phyloP scores from a whole-genome alignment of 2,888 invertebrate genomes.

The Microplitis deprimator region DNA sequence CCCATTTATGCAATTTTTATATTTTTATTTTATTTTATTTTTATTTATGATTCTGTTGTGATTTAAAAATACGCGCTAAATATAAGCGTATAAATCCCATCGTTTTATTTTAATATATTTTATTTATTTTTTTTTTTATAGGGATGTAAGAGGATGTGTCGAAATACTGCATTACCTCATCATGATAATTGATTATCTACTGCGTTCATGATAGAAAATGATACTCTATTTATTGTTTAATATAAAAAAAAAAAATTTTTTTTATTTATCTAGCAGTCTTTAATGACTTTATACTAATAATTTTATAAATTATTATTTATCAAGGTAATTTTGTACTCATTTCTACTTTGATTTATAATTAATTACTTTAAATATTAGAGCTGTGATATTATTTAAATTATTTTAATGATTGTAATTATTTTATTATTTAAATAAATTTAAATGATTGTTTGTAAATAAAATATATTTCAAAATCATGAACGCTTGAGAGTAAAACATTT shows the following conservation, averaged over 20 bases:
- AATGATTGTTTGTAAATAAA: not conserved
- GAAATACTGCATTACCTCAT: conserved; percentile 46
- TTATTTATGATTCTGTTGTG: conserved; percentile 14
- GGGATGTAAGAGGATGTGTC: conserved; percentile 32
- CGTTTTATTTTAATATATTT: conserved; percentile 12
- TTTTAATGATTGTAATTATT: no score
- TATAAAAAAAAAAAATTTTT: no score
- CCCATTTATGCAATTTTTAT: conserved; percentile 53
- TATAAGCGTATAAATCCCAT: no score
- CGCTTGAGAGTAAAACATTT: not conserved
- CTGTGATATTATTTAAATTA: no score
- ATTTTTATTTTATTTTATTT: conserved; percentile 17
- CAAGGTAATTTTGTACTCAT: conserved; percentile 16
- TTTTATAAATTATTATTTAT: no score
- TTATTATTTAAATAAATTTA: not conserved
- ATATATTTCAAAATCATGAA: conserved; percentile 2
- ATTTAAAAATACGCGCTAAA: not conserved
- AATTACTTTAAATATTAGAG: not conserved
- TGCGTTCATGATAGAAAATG: conserved; percentile 36
- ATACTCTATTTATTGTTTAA: conserved; percentile 2
- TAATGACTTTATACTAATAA: not conserved
- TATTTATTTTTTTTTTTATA: not conserved
- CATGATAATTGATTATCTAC: conserved; percentile 43
- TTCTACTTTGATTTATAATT: not conserved
- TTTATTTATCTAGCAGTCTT: no score